phyloP scores from a whole-genome alignment of 2,888 invertebrate genomes.

The Tipula helvola region DNA sequence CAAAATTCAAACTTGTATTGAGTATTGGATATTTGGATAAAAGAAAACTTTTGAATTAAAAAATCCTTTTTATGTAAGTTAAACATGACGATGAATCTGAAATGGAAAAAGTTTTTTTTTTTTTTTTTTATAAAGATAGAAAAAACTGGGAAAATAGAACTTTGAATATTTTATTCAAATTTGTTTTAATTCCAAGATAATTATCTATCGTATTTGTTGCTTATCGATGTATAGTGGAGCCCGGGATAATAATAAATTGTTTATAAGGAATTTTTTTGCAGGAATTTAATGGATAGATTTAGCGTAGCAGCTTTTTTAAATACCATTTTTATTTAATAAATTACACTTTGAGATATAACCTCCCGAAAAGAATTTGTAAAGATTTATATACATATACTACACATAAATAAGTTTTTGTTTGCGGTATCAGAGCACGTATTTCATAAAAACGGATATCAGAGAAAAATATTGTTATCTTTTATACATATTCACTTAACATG shows the following conservation, averaged over 20 bases:
- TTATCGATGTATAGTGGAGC: not conserved
- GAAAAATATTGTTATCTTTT: not conserved
- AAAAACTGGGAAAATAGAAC: not conserved
- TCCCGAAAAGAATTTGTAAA: not conserved
- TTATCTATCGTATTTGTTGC: not conserved
- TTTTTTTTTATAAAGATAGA: not conserved
- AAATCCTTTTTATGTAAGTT: not conserved
- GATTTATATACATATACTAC: not conserved
- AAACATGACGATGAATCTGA: not conserved
- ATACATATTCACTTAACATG: not conserved
- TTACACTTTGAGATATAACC: not conserved
- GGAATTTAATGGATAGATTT: not conserved
- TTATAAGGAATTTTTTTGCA: not conserved
- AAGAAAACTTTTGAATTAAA: not conserved
- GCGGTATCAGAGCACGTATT: not conserved
- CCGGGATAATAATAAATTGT: too few species aligned
- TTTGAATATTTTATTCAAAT: not conserved
- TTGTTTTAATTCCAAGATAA: not conserved
- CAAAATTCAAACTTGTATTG: not conserved
- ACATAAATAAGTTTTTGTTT: not conserved
- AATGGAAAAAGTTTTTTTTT: not conserved
- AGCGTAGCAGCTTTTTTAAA: not conserved
- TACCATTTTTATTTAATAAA: not conserved
- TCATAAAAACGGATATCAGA: conserved; percentile 4
- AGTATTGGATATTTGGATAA: not conserved